Evolutionary conservation across 2,888 invertebrate genomes (phyloP).

Genomic region (Macrosiphum euphorbiae): DNA sequence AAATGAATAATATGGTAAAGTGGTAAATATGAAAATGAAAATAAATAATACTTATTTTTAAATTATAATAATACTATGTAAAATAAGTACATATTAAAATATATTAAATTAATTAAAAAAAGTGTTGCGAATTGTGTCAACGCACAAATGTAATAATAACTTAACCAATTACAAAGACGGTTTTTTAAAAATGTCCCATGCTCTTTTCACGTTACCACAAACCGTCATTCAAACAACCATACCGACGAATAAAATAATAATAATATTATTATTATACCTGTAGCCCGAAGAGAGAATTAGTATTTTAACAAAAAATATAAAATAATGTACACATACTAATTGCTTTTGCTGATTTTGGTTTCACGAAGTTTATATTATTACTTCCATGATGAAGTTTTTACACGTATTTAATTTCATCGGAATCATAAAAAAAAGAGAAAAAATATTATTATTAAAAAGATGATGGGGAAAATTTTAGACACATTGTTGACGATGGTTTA

Average conservation of each 20-base stretch:
- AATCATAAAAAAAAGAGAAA: neutral
- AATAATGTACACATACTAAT: neutral
- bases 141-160: neutral
- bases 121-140: neutral
- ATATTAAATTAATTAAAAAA: neutral
- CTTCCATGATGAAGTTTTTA: neutral
- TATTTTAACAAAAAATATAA: neutral
- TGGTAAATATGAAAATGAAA: neutral
- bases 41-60: neutral
- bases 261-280: neutral
- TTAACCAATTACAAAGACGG: neutral
- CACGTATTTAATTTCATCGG: neutral
- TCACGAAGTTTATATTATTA: neutral
- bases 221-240: neutral
- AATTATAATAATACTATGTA: neutral
- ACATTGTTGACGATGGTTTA: constrained; percentile 2
- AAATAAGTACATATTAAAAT: neutral
- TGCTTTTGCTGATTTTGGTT: neutral
- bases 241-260: neutral
- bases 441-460: constrained; percentile 13
- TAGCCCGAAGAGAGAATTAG: neutral
- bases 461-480: neutral
- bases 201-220: neutral
- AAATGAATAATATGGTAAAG: neutral
- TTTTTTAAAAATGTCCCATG: neutral